Evolutionary conservation across 2,113 vertebrate species (phyloP).

Genomic region (Silurus meridionalis): DNA sequence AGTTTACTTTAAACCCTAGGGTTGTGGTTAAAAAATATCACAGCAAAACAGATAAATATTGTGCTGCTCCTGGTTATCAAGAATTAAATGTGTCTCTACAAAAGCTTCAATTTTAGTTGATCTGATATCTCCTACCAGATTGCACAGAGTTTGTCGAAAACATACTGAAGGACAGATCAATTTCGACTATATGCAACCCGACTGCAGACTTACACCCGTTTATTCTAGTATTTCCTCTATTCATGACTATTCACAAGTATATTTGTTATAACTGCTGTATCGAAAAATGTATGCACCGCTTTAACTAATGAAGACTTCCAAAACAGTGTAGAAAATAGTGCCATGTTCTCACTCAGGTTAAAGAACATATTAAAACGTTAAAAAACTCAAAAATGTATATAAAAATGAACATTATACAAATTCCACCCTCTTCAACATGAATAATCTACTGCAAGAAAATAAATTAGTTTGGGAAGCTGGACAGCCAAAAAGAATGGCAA

Average conservation of each 20-base stretch:
- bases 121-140: too few relatives aligned
- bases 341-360: background rate
- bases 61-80: too few relatives aligned
- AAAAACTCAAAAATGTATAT: too few relatives aligned
- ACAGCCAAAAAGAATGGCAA: background rate
- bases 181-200: too few relatives aligned
- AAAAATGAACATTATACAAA: background rate
- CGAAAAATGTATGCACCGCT: background rate
- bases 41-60: too few relatives aligned
- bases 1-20: background rate
- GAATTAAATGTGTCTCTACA: too few relatives aligned
- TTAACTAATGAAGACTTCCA: background rate
- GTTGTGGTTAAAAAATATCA: too few relatives aligned
- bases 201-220: background rate
- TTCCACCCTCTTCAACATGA: background rate
- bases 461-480: background rate
- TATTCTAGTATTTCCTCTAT: background rate
- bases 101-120: too few relatives aligned
- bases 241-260: background rate
- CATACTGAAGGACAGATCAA: too few relatives aligned
- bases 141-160: too few relatives aligned
- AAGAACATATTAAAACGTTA: background rate
- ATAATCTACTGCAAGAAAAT: background rate
- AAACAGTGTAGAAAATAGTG: background rate
- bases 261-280: background rate